Percentiles rank a stretch among this genome's conserved stretches.
These are phyloP conservation scores for Labrus mixtus DNA, from an alignment of 2,113 vertebrate genomes.

Conservation along the genomic window DNA sequence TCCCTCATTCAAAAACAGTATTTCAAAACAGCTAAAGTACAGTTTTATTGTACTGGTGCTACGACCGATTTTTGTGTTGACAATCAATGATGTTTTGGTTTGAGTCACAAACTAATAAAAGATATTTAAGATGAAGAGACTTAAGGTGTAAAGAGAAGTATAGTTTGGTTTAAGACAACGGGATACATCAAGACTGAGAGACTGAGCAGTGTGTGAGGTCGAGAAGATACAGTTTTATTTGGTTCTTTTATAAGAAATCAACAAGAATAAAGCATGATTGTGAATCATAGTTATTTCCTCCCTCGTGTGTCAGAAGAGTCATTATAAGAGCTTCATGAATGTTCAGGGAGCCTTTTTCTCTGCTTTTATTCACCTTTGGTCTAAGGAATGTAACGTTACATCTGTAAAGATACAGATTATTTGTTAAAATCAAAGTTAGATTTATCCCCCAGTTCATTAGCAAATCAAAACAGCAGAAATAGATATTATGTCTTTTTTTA, in stretches of 20 bases:
- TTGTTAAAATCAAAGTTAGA: too few relatives aligned
- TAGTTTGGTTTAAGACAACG: slow-evolving; percentile 77
- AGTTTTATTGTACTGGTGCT: slow-evolving; percentile 99
- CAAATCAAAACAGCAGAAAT: too few relatives aligned
- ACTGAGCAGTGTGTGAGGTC: slow-evolving; percentile 67
- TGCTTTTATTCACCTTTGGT: not conserved
- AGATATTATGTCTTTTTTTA: too few relatives aligned
- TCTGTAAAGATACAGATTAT: too few relatives aligned
- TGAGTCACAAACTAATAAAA: slow-evolving; percentile 87
- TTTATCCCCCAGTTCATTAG: too few relatives aligned
- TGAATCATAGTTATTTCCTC: slow-evolving; percentile 73
- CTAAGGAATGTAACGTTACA: too few relatives aligned
- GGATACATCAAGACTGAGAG: slow-evolving; percentile 55
- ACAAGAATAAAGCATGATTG: slow-evolving; percentile 88
- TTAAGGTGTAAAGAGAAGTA: slow-evolving; percentile 80
- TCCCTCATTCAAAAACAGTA: slow-evolving; percentile 82
- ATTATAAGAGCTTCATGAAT: not conserved
- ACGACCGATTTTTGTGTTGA: slow-evolving; percentile 90
- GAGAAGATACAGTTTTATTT: slow-evolving; percentile 76
- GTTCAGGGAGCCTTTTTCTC: not conserved
- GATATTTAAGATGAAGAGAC: slow-evolving; percentile 85
- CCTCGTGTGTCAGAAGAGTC: slow-evolving; percentile 25
- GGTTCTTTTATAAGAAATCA: slow-evolving; percentile 83
- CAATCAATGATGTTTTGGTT: slow-evolving; percentile 89
- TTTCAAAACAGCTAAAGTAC: slow-evolving; percentile 89